These are phyloP conservation scores for Copidosoma floridanum DNA, from an alignment of 1,140 invertebrate species.

Conservation along the genomic window DNA sequence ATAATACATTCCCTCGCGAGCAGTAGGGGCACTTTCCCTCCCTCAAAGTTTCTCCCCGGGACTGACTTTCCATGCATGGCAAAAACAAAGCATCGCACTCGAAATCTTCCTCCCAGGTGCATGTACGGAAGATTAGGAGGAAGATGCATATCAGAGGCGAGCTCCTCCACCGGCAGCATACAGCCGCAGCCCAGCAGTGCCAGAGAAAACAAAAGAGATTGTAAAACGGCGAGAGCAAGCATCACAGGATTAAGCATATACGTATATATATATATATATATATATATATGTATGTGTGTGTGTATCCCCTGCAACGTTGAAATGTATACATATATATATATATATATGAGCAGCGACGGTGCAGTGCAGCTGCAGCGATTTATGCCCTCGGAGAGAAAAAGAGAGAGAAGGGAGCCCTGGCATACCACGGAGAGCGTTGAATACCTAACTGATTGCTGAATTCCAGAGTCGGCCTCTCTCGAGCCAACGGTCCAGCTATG, in stretches of 20 bases:
- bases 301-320: slow-evolving; percentile 1
- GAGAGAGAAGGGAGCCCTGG: no score
- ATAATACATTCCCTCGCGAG: no score
- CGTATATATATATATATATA: no score
- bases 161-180: no score
- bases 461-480: slow-evolving; percentile 32
- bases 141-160: not conserved
- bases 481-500: slow-evolving; percentile 22
- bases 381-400: slow-evolving; percentile 33
- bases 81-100: not conserved
- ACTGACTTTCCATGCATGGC: no score
- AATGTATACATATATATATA: no score
- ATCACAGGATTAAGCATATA: no score
- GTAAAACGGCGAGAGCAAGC: not conserved
- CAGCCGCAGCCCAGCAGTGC: not conserved
- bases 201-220: slow-evolving; percentile 19
- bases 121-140: slow-evolving; percentile 4
- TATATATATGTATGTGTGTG: no score
- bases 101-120: not conserved
- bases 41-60: no score
- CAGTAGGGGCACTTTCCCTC: no score
- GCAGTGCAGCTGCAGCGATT: slow-evolving; percentile 40
- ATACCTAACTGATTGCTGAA: slow-evolving; percentile 40
- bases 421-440: slow-evolving; percentile 28
- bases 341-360: no score